Base-by-base conservation (phyloP, 2,797 vertebrate genomes). In the Phoeniculus purpureus region DNA sequence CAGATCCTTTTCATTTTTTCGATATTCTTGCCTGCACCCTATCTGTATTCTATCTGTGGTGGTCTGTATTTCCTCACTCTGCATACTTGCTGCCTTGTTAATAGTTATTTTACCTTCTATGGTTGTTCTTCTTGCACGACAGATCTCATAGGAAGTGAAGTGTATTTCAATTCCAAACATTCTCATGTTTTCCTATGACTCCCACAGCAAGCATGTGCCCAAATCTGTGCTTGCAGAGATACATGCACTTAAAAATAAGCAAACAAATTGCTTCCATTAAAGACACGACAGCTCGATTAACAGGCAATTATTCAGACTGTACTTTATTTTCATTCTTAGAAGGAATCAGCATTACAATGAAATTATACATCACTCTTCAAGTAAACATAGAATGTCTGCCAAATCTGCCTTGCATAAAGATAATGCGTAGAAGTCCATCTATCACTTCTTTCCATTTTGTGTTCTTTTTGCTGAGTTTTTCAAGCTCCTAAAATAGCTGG, bases 311-410 rank as follows among this genome's bases (percentile, higher is more conserved):
- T 60, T 93, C 66, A 92, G 72, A 80, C 68, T 74, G 23, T 47
- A 34, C 48, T 87, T 80, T 77, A 74, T 76, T 95, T 95, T 96
- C 43, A 37, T 83, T 75, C 64, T 95, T 82, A 70, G 55, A 90
- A 78, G 43, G 21, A 75, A 89, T 85, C 75, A 55, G 29, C 3
- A 3, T 62, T 26, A 64, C 52, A 84, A 58, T 80, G 68, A 85
- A 86, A 81, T 93, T 86, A 78, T 34, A 34, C 51, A 52, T 89
- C 34, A 59, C n/a, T 62, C 48, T 83, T 92, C 50, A 82, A 84
- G 64, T 90, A 93, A 92, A 87, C 50, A 89, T 3, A 89, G 37
- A 83, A 59, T 82, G 62, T n/a, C 59, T 93, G 81, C 75, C 52
- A 94, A 91, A 88, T 94, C 60, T 94, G 52, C 52, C 81, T 94